Percentiles rank a stretch among this genome's conserved stretches.
Evolutionary conservation across 2,888 invertebrate genomes (phyloP).

Genomic region (Cantharis flavilabris): DNA sequence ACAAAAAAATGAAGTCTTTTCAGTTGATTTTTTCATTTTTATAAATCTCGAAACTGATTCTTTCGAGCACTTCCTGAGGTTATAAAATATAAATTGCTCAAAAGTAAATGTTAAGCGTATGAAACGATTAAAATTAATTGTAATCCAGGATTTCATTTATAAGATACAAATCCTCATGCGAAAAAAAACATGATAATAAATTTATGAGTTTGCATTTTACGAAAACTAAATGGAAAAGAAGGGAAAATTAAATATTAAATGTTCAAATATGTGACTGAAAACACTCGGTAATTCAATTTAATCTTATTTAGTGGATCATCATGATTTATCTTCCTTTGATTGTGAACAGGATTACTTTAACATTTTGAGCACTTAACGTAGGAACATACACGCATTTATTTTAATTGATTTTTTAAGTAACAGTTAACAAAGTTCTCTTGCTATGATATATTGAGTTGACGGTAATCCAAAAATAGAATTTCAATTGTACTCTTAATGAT

Average conservation of each 20-base stretch:
- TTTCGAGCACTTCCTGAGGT: neutral
- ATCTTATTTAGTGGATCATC: neutral
- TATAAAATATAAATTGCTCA: neutral
- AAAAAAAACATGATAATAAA: neutral
- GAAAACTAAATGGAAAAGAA: neutral
- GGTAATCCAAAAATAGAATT: neutral
- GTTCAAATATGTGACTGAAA: neutral
- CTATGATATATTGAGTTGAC: neutral
- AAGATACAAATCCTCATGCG: neutral
- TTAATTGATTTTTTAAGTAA: neutral
- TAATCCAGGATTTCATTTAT: neutral
- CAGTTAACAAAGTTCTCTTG: neutral
- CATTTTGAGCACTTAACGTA: neutral
- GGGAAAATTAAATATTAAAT: neutral
- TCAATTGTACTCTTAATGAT: neutral
- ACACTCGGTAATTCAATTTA: neutral
- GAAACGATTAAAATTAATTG: neutral
- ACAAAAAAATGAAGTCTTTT: neutral
- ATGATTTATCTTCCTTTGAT: neutral
- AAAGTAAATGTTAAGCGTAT: neutral
- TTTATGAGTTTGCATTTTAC: neutral
- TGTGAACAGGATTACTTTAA: neutral
- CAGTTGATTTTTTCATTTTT: neutral
- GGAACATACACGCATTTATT: neutral
- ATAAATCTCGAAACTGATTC: neutral